Evolutionary conservation across 2,797 vertebrate genomes (phyloP).

Genomic region (Tragopan temminckii): DNA sequence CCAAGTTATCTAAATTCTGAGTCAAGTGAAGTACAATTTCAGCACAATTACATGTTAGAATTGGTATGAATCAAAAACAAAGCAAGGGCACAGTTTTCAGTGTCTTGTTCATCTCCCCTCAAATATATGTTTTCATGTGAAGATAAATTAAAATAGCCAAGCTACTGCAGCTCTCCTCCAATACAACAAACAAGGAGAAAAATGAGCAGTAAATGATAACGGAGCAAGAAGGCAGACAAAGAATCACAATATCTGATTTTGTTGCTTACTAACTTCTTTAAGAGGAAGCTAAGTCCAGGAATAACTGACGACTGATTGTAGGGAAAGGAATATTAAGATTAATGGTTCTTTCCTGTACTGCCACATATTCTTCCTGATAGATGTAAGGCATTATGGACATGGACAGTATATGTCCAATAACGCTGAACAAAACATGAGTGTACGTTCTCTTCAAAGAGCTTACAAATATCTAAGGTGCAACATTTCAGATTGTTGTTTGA

Average conservation of each 20-base stretch:
- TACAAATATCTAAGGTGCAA: background rate
- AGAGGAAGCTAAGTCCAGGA: background rate
- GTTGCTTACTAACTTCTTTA: background rate
- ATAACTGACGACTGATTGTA: background rate
- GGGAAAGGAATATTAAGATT: background rate
- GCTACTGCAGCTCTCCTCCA: background rate
- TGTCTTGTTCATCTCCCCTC: background rate
- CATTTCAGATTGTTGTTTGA: background rate
- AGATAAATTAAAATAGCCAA: background rate
- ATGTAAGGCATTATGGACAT: background rate
- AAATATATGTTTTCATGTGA: background rate
- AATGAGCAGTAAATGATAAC: background rate
- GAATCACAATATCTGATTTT: background rate
- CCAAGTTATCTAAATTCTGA: conserved; percentile 19
- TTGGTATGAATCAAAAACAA: background rate
- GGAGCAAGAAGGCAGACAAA: background rate
- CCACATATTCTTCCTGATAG: background rate
- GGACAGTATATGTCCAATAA: background rate
- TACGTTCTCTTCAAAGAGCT: background rate
- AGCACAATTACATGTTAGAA: background rate
- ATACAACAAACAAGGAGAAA: background rate
- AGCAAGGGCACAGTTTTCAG: background rate
- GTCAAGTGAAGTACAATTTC: conserved; percentile 27
- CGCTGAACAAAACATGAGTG: background rate
- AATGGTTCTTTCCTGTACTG: background rate